Conservation (phyloP, 2,888 invertebrate species). For the Eucera pruinosa region DNA sequence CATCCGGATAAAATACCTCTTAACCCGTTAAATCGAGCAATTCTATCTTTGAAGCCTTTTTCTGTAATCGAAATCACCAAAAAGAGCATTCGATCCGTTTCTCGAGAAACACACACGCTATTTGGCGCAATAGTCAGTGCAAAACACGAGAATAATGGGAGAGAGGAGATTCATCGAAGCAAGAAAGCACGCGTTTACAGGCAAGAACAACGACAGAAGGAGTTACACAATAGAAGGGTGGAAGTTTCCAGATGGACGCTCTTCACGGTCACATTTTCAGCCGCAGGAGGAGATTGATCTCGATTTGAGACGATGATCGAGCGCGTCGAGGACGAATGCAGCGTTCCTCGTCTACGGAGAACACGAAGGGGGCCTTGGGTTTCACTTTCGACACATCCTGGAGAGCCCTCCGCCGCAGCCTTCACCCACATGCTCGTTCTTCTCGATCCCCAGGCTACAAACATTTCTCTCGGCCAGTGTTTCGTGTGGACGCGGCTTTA, state of each 20-base stretch:
- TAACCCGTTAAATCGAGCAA: constrained; percentile 5
- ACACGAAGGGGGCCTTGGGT: constrained; percentile 76
- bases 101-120: not conserved
- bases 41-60: not conserved
- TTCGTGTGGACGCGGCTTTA: constrained; percentile 70
- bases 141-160: constrained; percentile 2
- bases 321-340: constrained; percentile 54
- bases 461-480: constrained; percentile 40
- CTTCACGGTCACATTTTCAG: constrained; percentile 46
- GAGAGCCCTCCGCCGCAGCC: constrained; percentile 78
- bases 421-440: constrained; percentile 83
- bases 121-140: not conserved
- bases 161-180: constrained; percentile 30
- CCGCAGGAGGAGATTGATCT: constrained; percentile 47
- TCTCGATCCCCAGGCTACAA: constrained; percentile 65
- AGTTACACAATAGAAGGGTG: constrained; percentile 36
- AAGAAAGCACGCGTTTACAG: constrained; percentile 27
- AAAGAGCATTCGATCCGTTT: not conserved
- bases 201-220: not conserved
- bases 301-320: constrained; percentile 61
- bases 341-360: constrained; percentile 22
- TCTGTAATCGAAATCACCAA: not conserved
- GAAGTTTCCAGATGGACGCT: constrained; percentile 35
- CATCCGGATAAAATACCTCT: constrained; percentile 8
- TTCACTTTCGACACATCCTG: constrained; percentile 84